Base-by-base conservation (phyloP, 2,888 invertebrate genomes). In the Chydorus sphaericus region DNA sequence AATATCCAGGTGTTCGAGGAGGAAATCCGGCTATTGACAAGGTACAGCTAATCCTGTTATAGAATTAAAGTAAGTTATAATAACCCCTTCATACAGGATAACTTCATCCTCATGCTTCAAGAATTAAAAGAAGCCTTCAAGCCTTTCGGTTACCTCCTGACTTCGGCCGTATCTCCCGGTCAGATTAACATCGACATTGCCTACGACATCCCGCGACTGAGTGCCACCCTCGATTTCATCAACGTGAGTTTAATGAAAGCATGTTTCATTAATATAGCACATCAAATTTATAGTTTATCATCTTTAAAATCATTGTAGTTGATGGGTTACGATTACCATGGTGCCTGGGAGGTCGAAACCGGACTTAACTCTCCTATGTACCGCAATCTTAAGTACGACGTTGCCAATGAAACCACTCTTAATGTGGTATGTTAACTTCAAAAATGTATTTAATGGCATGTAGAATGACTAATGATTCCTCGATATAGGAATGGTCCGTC, bases 261-360 rank as follows among this genome's bases (percentile, higher is more conserved):
- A n/a, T n/a, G n/a, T n/a, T n/a, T n/a, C n/a, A n/a, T n/a, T n/a
- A n/a, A n/a, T n/a, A n/a, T n/a, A n/a, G n/a, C n/a, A n/a, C n/a
- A n/a, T n/a, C n/a, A n/a, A n/a, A n/a, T n/a, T n/a, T n/a, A n/a
- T n/a, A n/a, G n/a, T 72, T 79, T 28, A 76, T 85, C 44, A 79
- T 80, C n/a, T n/a, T n/a, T 8, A 50, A 28, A 11, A 31, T 50
- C 11, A 28, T 50, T 4, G 50, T 30, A 50, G 3, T 50, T 87
- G 0, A 85, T 86, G 85, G 67, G 81, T 0, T 86, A 86, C 62
- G 85, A 85, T 65, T 71, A 83, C 62, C 79, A 83, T 62, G 83
- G 83, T 2, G 68, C 78, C 1, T 83, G 80, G 79, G 81, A 85
- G 50, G 52, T 65, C 0, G 68, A 69, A 1, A 78, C 81, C 1